These are phyloP conservation scores for Apis cerana DNA, from an alignment of 1,140 invertebrate genomes.

Conservation along the genomic window DNA sequence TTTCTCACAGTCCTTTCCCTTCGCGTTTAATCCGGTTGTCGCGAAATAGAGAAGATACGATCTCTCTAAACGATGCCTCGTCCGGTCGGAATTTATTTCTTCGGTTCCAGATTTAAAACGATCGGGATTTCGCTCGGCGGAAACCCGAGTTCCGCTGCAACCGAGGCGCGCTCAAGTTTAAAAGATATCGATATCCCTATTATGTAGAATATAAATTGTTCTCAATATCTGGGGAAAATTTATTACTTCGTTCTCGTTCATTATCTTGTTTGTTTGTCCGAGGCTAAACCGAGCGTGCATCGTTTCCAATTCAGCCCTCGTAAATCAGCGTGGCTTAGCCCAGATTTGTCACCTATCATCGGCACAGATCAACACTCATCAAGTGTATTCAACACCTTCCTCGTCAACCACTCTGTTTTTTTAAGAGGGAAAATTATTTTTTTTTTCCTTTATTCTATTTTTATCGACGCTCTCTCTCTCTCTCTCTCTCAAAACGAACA, in stretches of 20 bases:
- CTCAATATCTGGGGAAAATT: background rate
- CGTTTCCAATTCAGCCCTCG: background rate
- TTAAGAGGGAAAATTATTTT: no score
- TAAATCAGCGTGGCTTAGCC: background rate
- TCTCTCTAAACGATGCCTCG: background rate
- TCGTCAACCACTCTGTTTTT: background rate
- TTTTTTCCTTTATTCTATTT: no score
- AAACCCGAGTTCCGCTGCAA: background rate
- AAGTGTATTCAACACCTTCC: background rate
- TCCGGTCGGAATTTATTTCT: background rate
- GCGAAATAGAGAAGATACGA: conserved; percentile 21
- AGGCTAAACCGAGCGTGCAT: background rate
- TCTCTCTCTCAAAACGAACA: no score
- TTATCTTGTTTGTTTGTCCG: conserved; percentile 21
- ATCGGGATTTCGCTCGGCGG: background rate
- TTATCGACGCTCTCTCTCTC: no score
- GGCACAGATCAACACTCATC: background rate
- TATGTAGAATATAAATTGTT: conserved; percentile 13
- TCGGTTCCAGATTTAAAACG: background rate
- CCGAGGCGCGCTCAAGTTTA: background rate
- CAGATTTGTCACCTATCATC: conserved; percentile 16
- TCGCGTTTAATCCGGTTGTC: conserved; percentile 26
- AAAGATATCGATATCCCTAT: conserved; percentile 2
- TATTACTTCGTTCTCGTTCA: conserved; percentile 18
- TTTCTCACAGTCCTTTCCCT: background rate